phyloP scores from a whole-genome alignment of 2,888 invertebrate genomes.

The Ophion slaviceki region DNA sequence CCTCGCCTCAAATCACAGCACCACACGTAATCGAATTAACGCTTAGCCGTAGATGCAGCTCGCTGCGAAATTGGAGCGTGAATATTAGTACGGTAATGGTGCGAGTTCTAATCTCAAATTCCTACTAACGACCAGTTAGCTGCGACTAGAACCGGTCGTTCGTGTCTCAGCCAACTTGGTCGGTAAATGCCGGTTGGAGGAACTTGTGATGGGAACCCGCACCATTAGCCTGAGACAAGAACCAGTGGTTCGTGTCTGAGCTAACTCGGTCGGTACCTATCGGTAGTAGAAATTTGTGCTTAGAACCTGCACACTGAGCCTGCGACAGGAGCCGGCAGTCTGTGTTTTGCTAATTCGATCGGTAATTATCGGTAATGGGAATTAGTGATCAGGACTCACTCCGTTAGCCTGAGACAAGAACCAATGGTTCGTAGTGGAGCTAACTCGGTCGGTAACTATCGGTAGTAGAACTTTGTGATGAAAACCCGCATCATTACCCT shows the following conservation, averaged over 20 bases:
- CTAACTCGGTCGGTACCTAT: not conserved
- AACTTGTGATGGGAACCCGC: not conserved
- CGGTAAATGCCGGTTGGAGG: not conserved
- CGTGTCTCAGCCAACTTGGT: not conserved
- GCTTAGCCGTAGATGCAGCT: conserved; percentile 25
- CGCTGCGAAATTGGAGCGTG: conserved; percentile 9
- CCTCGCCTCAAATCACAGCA: conserved; percentile 26
- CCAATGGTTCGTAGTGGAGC: not conserved
- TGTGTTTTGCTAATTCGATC: not conserved
- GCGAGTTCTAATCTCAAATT: not conserved
- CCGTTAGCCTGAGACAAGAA: not conserved
- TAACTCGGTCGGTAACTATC: not conserved
- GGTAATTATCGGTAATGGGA: too few relatives aligned
- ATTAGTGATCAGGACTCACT: too few relatives aligned
- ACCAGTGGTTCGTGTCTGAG: not conserved
- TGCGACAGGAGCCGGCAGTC: too few relatives aligned
- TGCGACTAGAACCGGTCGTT: not conserved
- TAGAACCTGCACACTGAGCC: not conserved
- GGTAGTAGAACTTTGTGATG: not conserved
- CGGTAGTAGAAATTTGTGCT: not conserved
- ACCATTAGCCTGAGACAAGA: too few relatives aligned
- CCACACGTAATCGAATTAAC: conserved; percentile 35
- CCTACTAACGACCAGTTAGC: not conserved
- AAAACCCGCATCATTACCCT: not conserved
- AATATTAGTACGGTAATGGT: not conserved